Evolutionary conservation across 92 coral and sea anemone species (phyloP).

Genomic region (Pocillopora meandrina): DNA sequence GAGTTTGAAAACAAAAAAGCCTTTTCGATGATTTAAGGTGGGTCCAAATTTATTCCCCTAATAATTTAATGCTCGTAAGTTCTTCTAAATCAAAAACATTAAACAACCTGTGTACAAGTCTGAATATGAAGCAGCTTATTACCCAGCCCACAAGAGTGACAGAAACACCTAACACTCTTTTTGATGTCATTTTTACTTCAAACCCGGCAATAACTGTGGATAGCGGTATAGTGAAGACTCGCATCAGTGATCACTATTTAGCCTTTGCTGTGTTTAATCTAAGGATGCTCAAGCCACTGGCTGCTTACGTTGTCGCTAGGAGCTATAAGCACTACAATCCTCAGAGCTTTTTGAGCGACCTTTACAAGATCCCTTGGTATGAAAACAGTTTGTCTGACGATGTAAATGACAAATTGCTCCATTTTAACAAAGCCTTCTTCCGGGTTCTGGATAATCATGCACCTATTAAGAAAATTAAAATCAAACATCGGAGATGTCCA

Average conservation of each 20-base stretch:
- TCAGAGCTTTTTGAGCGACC: slow-evolving; percentile 10
- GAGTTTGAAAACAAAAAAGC: too few species aligned
- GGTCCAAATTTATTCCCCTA: too few species aligned
- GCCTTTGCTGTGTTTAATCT: slow-evolving; percentile 26
- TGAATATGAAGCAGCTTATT: slow-evolving; percentile 4
- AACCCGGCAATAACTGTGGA: not conserved
- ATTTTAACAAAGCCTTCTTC: slow-evolving; percentile 19
- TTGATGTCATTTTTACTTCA: slow-evolving; percentile 9
- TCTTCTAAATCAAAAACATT: slow-evolving; percentile 36
- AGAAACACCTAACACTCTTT: not conserved
- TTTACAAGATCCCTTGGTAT: slow-evolving; percentile 27
- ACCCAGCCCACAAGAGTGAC: too few species aligned
- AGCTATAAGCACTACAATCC: slow-evolving; percentile 38
- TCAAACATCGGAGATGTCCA: slow-evolving; percentile 24
- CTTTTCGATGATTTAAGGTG: too few species aligned
- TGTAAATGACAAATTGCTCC: slow-evolving; percentile 32
- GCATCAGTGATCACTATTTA: slow-evolving; percentile 38
- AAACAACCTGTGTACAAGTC: slow-evolving; percentile 20
- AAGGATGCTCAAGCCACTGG: slow-evolving; percentile 6
- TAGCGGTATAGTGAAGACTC: slow-evolving; percentile 27
- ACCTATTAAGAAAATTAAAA: slow-evolving; percentile 34
- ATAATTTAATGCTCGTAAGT: not conserved
- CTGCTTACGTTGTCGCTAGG: slow-evolving; percentile 27
- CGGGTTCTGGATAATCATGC: slow-evolving; percentile 23
- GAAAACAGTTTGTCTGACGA: slow-evolving; percentile 26